Base-by-base conservation (phyloP, 2,797 vertebrate species). In the Falco concolor region DNA sequence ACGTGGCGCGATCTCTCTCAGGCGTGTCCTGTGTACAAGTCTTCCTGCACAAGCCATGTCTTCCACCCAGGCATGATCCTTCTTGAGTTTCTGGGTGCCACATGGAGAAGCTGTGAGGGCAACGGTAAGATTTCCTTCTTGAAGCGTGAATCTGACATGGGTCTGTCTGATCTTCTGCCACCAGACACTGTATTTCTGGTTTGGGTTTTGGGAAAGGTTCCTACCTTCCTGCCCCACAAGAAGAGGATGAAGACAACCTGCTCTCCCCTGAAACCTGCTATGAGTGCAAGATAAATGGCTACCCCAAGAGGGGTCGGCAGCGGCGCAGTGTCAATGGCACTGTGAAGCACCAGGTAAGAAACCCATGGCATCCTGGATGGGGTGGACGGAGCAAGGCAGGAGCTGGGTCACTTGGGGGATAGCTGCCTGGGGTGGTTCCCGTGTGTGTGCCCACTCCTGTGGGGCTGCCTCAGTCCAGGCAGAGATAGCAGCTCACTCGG, bases 221-320 rank as follows among this genome's bases (percentile, higher is more conserved):
- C 32, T 98, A 98, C 89, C 98, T 98, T 89, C 81, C 95, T 3
- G 85, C 94, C 2, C 93, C 96, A 7, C 95, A 94, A 67, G 91
- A 92, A 1, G 98, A 98, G 86, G 98, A 99, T 0, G 98, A 98
- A 2, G 98, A 99, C 90, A 97, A 98, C 40, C 88, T 97, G 49
- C 97, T 99, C n/a, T 99, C 98, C 12, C 98, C 98, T 0, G 98
- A 99, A 95, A 98, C 98, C 95, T 99, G 99, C 97, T 99, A 99
- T 1, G 99, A 99, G 96, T 99, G 99, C 96, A 99, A 99, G 98
- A 98, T 99, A 96, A 99, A 99, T 0, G 98, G 98, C 12, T 98
- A 98, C 73, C 98, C 98, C 68, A 98, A 99, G 97, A 97, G 63
- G 23, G 98, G 98, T 38, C 98, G 99, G n/a, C 98, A 98, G 79